Conservation (phyloP, 2,888 invertebrate genomes). For the Perithous albicinctus region DNA sequence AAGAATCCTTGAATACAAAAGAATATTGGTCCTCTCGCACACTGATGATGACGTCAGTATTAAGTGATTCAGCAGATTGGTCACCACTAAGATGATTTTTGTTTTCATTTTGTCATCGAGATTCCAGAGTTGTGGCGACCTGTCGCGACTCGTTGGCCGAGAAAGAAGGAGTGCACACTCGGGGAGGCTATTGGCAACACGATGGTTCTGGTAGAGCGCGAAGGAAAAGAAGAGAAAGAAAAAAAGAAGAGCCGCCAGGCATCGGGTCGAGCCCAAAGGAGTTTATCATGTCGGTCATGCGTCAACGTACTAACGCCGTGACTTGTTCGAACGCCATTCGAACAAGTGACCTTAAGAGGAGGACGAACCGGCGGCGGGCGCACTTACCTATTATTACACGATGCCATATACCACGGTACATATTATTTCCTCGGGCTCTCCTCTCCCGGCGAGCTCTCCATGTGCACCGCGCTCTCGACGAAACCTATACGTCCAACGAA, state of each 20-base stretch:
- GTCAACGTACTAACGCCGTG: constrained; percentile 72
- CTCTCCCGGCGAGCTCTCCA: not conserved
- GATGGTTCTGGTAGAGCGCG: not conserved
- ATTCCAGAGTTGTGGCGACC: constrained; percentile 6
- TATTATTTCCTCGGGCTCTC: constrained; percentile 63
- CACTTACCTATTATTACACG: constrained; percentile 75
- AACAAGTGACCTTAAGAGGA: constrained; percentile 80
- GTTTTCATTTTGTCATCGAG: constrained; percentile 13
- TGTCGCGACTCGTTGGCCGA: not conserved
- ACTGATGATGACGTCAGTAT: constrained; percentile 32
- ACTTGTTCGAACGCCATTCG: constrained; percentile 76
- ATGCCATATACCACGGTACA: constrained; percentile 68
- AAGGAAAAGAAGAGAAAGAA: constrained; percentile 34
- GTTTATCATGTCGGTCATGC: constrained; percentile 76
- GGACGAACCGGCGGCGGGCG: constrained; percentile 8
- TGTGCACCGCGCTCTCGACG: constrained; percentile 10
- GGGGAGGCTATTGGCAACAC: constrained; percentile 7
- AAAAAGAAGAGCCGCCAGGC: constrained; percentile 24
- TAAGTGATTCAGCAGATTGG: constrained; percentile 25
- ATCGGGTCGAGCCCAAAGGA: constrained; percentile 46
- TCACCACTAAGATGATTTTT: not conserved
- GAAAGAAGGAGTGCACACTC: constrained; percentile 4
- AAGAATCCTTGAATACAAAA: constrained; percentile 47
- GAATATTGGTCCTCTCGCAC: not conserved
- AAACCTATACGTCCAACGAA: constrained; percentile 66